Conservation (phyloP, 2,888 invertebrate genomes). For the Taenaris catops region DNA sequence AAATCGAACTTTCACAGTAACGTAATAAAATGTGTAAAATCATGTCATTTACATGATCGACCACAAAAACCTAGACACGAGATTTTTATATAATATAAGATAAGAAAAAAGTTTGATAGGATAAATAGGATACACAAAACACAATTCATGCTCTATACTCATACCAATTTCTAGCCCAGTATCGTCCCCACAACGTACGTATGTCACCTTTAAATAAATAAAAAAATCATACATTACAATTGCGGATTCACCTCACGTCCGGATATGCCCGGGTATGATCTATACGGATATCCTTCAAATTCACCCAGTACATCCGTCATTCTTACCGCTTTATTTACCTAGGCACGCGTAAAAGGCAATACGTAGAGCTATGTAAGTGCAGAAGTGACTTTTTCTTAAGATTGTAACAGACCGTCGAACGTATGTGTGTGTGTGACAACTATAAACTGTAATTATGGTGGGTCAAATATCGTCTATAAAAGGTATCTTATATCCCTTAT, state of each 20-base stretch:
- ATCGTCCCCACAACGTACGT: slow-evolving; percentile 4
- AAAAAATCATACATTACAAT: slow-evolving; percentile 25
- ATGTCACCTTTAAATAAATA: slow-evolving; percentile 22
- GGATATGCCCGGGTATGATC: slow-evolving; percentile 28
- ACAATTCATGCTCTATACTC: slow-evolving; percentile 1
- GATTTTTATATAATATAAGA: too few relatives aligned
- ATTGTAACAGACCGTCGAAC: not conserved
- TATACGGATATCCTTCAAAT: slow-evolving; percentile 51
- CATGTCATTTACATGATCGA: too few relatives aligned
- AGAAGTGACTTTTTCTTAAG: slow-evolving; percentile 19
- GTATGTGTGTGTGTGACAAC: too few relatives aligned
- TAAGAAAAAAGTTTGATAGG: too few relatives aligned
- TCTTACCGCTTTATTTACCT: slow-evolving; percentile 68
- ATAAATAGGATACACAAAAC: not conserved
- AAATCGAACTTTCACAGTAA: too few relatives aligned
- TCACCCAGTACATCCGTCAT: slow-evolving; percentile 55
- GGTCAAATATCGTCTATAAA: too few relatives aligned
- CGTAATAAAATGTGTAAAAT: too few relatives aligned
- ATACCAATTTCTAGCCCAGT: slow-evolving; percentile 1
- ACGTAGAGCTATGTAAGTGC: slow-evolving; percentile 31
- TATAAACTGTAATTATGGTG: too few relatives aligned
- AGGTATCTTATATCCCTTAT: too few relatives aligned
- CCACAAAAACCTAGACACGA: too few relatives aligned
- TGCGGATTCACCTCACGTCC: slow-evolving; percentile 31
- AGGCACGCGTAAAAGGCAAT: slow-evolving; percentile 61